phyloP scores from a whole-genome alignment of 2,113 vertebrate species.

The Tachysurus vachellii region DNA sequence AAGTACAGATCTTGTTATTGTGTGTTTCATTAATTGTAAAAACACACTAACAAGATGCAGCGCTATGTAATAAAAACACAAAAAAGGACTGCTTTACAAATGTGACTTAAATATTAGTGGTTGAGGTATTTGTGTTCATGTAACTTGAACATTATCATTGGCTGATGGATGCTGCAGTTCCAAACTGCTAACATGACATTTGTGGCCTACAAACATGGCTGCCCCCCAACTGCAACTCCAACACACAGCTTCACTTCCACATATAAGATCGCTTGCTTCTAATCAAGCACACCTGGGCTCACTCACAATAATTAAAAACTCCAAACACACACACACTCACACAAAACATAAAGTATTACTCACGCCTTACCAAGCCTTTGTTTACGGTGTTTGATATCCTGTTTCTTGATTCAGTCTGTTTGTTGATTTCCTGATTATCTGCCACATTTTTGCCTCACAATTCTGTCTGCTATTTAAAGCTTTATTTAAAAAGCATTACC shows the following conservation, averaged over 20 bases:
- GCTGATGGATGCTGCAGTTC: neutral
- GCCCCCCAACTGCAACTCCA: neutral
- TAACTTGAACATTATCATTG: neutral
- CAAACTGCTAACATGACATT: neutral
- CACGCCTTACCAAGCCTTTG: neutral
- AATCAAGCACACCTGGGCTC: neutral
- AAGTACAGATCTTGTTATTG: neutral
- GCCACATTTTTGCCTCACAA: neutral
- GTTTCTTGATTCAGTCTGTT: neutral
- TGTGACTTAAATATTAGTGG: neutral
- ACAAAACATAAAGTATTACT: neutral
- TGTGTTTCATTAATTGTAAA: neutral
- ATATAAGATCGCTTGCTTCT: neutral
- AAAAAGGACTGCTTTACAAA: neutral
- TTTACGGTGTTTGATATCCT: neutral
- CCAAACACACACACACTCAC: neutral
- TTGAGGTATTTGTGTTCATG: neutral
- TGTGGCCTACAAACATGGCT: neutral
- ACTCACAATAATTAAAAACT: neutral
- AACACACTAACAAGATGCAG: neutral
- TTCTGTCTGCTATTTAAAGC: neutral
- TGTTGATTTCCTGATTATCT: neutral
- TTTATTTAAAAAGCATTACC: neutral
- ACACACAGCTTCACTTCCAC: neutral
- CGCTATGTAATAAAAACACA: neutral